Evolutionary conservation across 2,113 vertebrate genomes (phyloP), one percentile per base, ranked within the genome.

Genomic region (Chamaetylas fuelleborni): DNA sequence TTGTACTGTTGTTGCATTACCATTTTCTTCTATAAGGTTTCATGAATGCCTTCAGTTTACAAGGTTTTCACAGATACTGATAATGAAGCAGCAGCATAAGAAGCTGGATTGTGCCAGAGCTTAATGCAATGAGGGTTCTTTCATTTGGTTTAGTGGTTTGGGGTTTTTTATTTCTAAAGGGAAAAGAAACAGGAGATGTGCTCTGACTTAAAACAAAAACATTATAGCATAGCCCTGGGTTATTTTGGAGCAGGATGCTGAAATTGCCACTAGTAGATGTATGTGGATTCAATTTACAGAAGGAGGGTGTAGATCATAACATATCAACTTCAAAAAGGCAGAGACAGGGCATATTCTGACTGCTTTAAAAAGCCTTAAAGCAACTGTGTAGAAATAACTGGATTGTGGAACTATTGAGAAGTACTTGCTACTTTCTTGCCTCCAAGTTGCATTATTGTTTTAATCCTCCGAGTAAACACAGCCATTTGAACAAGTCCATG

Each of bases 161-260:
- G 12, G 8, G 13, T 11, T 3, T 28, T 43, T 43, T 72, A 43
- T 86, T 91, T 65, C 69, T 79, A 9, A 67, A 74, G 61, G 36
- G 5, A 12, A 34, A 76, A 86, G 76, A 76, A 74, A 83, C 29
- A 28, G 38, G 60, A 65, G 62, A 74, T 17, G 66, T 67, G 40
- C 33, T 90, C 53, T 86, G 92, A 80, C 62, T 95, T 90, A 24
- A 80, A 94, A 61, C 71, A 86, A 70, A 93, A 90, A 36, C 28
- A 36, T 94, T 89, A 73, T 33, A 82, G 62, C 61, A 10, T 83
- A 92, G 81, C 93, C 58, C 25, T 51, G 71, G 92, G 90, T 93
- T 97, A 90, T 95, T 84, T 92, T 86, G 83, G 81, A 95, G 62
- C 62, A 47, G 67, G 72, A 72, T 90, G 54, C 90, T 90, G 92